Conservation (phyloP, 1,140 invertebrate species). For the Watersipora subatra region DNA sequence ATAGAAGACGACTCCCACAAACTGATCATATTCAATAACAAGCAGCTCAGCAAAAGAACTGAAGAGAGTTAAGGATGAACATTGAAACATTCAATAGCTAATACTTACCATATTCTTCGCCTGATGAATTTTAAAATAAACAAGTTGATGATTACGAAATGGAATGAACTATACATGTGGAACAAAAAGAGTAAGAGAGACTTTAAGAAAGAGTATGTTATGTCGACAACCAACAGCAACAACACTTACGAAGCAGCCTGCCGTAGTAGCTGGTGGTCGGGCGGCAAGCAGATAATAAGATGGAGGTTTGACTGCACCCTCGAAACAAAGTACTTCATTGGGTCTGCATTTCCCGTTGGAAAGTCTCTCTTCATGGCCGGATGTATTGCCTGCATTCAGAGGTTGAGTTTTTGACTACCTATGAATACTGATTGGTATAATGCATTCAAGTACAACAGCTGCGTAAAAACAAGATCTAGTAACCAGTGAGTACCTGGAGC, state of each 20-base stretch:
- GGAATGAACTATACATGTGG: no score
- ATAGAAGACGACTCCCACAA: not conserved
- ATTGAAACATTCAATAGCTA: no score
- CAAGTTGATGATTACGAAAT: no score
- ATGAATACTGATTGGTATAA: not conserved
- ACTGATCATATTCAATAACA: no score
- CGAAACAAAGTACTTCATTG: conserved; percentile 37
- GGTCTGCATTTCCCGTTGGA: conserved; percentile 29
- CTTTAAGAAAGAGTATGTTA: no score
- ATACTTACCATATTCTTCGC: no score
- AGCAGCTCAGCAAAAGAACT: no score
- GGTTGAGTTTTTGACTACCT: no score
- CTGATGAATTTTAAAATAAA: no score
- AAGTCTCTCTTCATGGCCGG: conserved; percentile 36
- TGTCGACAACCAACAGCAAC: no score
- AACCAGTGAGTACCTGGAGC: conserved; percentile 21
- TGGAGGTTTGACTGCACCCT: conserved; percentile 37
- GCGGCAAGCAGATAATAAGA: conserved; percentile 33
- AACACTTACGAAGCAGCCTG: conserved; percentile 16
- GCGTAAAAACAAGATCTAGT: not conserved
- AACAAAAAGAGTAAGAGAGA: no score
- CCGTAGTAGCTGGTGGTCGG: conserved; percentile 26
- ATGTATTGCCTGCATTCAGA: conserved; percentile 23
- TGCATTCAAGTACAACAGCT: not conserved
- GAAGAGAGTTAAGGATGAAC: no score